phyloP scores from a whole-genome alignment of 1,140 invertebrate genomes.

The Drosophila micromelanica region DNA sequence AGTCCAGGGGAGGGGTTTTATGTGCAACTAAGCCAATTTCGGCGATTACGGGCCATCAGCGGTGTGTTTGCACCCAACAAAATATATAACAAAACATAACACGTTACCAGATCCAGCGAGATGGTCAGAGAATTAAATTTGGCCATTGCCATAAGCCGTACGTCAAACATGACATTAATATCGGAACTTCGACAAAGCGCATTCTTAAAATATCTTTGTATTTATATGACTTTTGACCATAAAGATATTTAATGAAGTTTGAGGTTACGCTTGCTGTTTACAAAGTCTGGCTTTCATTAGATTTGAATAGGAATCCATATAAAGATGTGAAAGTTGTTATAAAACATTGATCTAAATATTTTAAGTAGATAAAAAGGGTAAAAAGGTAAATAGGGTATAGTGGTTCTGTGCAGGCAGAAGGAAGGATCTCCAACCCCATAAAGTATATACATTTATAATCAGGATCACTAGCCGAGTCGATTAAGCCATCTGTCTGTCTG shows the following conservation, averaged over 20 bases:
- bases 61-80: conserved; percentile 78
- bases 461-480: too few species aligned
- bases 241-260: background rate
- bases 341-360: too few species aligned
- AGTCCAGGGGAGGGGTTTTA: conserved; percentile 45
- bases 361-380: too few species aligned
- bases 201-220: conserved; percentile 12
- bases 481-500: too few species aligned
- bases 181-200: background rate
- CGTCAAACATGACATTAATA: conserved; percentile 63
- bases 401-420: too few species aligned
- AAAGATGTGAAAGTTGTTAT: too few species aligned
- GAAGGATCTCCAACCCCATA: too few species aligned
- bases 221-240: background rate
- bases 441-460: too few species aligned
- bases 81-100: conserved; percentile 62
- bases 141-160: conserved; percentile 43
- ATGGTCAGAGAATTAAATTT: conserved; percentile 11
- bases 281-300: too few species aligned
- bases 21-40: conserved; percentile 75
- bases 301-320: too few species aligned
- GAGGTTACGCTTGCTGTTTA: background rate
- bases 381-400: too few species aligned
- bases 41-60: conserved; percentile 72
- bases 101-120: background rate